phyloP scores from a whole-genome alignment of 2,888 invertebrate genomes.

The Esperia sulphurella region DNA sequence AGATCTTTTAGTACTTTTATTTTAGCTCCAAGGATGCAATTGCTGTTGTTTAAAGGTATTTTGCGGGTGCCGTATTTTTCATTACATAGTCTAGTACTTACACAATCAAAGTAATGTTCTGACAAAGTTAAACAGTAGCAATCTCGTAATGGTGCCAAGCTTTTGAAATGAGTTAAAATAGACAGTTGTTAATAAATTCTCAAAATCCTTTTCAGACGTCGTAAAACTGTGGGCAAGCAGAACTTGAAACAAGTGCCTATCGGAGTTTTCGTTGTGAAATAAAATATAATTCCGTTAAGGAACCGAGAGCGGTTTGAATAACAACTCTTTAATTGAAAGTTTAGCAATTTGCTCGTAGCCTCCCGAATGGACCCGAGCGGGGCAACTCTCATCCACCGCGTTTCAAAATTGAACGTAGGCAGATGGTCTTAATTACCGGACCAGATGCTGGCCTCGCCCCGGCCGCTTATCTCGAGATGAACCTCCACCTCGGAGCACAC shows the following conservation, averaged over 20 bases:
- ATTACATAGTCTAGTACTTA: too few species aligned
- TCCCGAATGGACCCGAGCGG: conserved; percentile 73
- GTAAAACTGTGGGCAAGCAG: conserved; percentile 54
- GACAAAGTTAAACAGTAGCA: conserved; percentile 8
- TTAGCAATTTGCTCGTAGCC: conserved; percentile 78
- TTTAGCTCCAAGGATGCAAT: too few species aligned
- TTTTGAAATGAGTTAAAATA: conserved; percentile 38
- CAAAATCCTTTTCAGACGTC: conserved; percentile 50
- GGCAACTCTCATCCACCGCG: conserved; percentile 69
- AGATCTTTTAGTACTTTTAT: too few species aligned
- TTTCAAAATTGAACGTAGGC: conserved; percentile 78
- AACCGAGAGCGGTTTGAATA: conserved; percentile 73
- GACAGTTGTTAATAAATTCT: conserved; percentile 50
- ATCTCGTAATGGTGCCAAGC: conserved; percentile 11
- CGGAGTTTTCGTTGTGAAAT: conserved; percentile 64
- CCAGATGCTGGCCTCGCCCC: conserved; percentile 61
- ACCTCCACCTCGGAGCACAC: conserved; percentile 53
- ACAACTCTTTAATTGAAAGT: conserved; percentile 80
- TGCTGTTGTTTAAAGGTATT: too few species aligned
- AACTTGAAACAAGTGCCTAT: conserved; percentile 62
- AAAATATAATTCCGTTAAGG: conserved; percentile 71
- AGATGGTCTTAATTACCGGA: conserved; percentile 77
- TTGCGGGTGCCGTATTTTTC: too few species aligned
- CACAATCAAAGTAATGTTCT: not conserved
- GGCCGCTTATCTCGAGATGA: conserved; percentile 66